phyloP scores from a whole-genome alignment of 2,113 vertebrate genomes.

The Castor canadensis region DNA sequence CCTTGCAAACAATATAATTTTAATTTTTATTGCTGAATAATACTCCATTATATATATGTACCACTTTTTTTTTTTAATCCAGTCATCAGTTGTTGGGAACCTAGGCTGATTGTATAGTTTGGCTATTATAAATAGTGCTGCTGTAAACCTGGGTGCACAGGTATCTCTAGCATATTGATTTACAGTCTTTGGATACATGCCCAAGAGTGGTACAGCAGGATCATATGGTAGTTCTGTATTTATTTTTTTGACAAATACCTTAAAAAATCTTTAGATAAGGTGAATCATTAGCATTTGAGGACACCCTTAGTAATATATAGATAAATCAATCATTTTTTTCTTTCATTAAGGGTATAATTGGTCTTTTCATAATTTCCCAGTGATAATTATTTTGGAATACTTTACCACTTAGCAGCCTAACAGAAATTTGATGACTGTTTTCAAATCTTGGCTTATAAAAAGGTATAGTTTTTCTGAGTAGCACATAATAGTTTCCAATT shows the following conservation, averaged over 20 bases:
- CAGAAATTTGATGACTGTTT: conserved; percentile 14
- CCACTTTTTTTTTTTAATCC: too few relatives aligned
- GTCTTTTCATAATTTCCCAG: not conserved
- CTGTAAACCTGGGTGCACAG: too few relatives aligned
- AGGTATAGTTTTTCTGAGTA: not conserved
- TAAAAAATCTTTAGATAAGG: not conserved
- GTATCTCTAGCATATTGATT: too few relatives aligned
- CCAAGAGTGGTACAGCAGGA: too few relatives aligned
- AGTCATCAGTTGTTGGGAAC: too few relatives aligned
- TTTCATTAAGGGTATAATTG: not conserved
- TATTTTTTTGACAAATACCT: not conserved
- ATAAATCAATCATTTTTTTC: not conserved
- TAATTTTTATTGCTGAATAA: too few relatives aligned
- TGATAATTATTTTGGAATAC: not conserved
- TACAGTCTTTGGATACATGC: too few relatives aligned
- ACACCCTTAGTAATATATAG: not conserved
- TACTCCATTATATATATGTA: too few relatives aligned
- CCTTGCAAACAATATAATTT: too few relatives aligned
- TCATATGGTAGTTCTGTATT: too few relatives aligned
- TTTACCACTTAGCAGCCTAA: not conserved
- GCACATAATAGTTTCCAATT: not conserved
- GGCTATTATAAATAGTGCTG: too few relatives aligned
- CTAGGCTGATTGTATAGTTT: too few relatives aligned
- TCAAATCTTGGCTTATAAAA: not conserved
- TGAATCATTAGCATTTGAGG: not conserved